Conservation (phyloP, 2,797 vertebrate genomes). For the Etheostoma nigrum region DNA sequence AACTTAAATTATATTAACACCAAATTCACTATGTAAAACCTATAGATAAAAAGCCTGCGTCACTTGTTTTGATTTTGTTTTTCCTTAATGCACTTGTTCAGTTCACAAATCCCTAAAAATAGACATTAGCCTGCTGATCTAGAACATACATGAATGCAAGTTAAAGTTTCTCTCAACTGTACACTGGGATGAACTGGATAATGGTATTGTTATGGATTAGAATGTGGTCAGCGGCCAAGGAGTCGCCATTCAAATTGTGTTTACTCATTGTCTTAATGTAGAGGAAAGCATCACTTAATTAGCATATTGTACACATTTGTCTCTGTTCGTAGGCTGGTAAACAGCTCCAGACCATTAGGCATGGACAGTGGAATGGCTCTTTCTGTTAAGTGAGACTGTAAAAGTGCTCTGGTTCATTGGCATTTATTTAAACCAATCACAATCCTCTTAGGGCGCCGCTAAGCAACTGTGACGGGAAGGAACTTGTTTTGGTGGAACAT, state of each 20-base stretch:
- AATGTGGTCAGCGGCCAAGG: constrained; percentile 28
- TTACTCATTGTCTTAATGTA: constrained; percentile 44
- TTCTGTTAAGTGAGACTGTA: constrained; percentile 51
- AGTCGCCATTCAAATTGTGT: constrained; percentile 33
- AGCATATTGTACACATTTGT: constrained; percentile 30
- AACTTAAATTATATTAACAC: neutral
- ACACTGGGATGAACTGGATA: constrained; percentile 29
- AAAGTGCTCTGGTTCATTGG: too few species aligned
- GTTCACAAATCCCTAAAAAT: constrained; percentile 13
- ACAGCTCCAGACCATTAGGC: constrained; percentile 47
- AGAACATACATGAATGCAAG: constrained; percentile 6
- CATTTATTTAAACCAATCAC: too few species aligned
- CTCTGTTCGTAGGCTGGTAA: constrained; percentile 28
- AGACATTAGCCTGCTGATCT: constrained; percentile 5
- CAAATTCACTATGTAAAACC: neutral
- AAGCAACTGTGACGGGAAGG: too few species aligned
- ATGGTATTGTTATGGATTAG: constrained; percentile 43
- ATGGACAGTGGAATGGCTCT: constrained; percentile 27
- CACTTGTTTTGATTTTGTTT: constrained; percentile 20
- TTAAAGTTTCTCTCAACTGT: constrained; percentile 16
- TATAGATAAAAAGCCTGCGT: neutral
- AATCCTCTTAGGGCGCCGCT: too few species aligned
- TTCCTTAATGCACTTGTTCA: constrained; percentile 16
- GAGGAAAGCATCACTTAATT: constrained; percentile 40
- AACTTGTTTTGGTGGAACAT: too few species aligned